Evolutionary conservation across 2,888 invertebrate genomes (phyloP).

Genomic region (Spilosoma lubricipeda): DNA sequence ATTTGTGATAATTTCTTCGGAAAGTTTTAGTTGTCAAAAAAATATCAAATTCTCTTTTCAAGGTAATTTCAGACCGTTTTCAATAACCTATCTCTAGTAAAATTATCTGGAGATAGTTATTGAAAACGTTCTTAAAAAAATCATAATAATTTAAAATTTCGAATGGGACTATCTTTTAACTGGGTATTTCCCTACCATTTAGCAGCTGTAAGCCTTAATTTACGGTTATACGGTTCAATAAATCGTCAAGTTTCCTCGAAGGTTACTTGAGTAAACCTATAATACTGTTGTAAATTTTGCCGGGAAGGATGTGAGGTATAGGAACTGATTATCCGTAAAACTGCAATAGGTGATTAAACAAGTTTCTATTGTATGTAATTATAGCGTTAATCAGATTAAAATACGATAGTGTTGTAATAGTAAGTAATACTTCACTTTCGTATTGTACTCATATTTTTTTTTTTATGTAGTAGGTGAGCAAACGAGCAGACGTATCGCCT

Average conservation of each 20-base stretch:
- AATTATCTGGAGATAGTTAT: too few species aligned
- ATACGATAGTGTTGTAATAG: conserved; percentile 18
- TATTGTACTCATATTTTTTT: background rate
- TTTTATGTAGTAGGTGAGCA: too few species aligned
- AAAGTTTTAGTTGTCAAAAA: too few species aligned
- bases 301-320: conserved; percentile 42
- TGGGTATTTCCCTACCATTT: background rate
- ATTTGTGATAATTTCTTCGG: too few species aligned
- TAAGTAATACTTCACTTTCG: background rate
- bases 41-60: too few species aligned
- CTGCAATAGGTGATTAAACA: conserved; percentile 29
- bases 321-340: conserved; percentile 31
- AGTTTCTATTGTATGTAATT: conserved; percentile 42
- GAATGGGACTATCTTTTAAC: background rate
- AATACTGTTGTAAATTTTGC: conserved; percentile 18
- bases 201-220: background rate
- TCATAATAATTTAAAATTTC: background rate
- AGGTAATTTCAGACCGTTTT: too few species aligned
- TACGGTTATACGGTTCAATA: background rate
- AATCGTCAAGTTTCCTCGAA: conserved; percentile 15
- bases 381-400: conserved; percentile 29
- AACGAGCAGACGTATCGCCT: too few species aligned
- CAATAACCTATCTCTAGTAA: too few species aligned
- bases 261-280: conserved; percentile 19
- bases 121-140: too few species aligned